Evolutionary conservation across 2,888 invertebrate genomes (phyloP).

Genomic region (Gastrophysa polygoni): DNA sequence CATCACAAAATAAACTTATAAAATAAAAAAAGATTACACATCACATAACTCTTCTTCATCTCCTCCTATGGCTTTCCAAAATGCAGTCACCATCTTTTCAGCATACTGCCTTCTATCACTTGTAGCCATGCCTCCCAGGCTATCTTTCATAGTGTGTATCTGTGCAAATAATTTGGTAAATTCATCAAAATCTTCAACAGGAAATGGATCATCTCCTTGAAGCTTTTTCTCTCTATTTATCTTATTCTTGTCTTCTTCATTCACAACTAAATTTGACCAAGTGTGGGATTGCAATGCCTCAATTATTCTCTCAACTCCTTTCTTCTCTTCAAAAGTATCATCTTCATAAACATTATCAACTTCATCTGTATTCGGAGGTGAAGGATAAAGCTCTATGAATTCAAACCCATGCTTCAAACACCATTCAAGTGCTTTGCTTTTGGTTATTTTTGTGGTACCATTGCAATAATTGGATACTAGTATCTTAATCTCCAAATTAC

Average conservation of each 20-base stretch:
- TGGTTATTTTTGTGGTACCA: conserved; percentile 54
- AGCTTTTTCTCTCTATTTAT: conserved; percentile 13
- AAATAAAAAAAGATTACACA: conserved; percentile 42
- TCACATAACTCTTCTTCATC: conserved; percentile 71
- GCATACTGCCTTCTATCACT: conserved; percentile 71
- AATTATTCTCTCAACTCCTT: conserved; percentile 69
- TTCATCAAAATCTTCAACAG: conserved; percentile 54
- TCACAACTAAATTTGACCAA: conserved; percentile 73
- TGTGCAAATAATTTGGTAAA: conserved; percentile 71
- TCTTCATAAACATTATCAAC: conserved; percentile 52
- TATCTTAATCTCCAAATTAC: conserved; percentile 63
- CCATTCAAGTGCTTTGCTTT: conserved; percentile 64
- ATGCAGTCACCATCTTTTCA: conserved; percentile 73
- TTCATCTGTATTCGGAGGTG: conserved; percentile 47
- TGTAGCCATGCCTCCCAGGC: conserved; percentile 66
- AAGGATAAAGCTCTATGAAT: conserved; percentile 68
- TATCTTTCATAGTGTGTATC: conserved; percentile 71
- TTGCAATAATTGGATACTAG: conserved; percentile 63
- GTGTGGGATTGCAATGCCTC: conserved; percentile 75
- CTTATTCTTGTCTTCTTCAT: conserved; percentile 52
- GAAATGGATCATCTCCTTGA: conserved; percentile 35
- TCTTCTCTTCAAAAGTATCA: conserved; percentile 63
- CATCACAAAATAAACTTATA: not conserved
- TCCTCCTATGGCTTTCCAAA: conserved; percentile 77
- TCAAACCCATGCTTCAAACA: conserved; percentile 72